Percentiles rank a stretch among this genome's conserved stretches.
Conservation (phyloP, 2,888 invertebrate genomes). For the Brachypalpus laphriformis region DNA sequence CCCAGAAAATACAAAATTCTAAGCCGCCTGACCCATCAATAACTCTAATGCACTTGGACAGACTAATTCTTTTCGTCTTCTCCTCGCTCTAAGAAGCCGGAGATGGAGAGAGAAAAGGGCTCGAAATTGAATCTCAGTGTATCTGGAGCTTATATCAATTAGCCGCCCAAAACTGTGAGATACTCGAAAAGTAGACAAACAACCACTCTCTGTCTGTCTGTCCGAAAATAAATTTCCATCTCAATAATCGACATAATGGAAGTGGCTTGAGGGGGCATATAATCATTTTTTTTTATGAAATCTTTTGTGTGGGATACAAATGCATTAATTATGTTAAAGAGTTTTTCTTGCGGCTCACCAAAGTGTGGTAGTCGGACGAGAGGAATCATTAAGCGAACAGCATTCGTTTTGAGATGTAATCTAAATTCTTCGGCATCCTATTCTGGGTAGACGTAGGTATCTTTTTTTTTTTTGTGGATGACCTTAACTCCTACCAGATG, state of each 20-base stretch:
- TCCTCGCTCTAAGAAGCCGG: neutral
- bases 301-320: constrained; percentile 72
- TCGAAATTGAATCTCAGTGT: constrained; percentile 59
- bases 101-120: constrained; percentile 23
- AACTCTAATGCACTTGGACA: constrained; percentile 67
- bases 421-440: constrained; percentile 14
- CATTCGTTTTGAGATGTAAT: constrained; percentile 35
- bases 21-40: constrained; percentile 70
- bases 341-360: constrained; percentile 42
- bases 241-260: constrained; percentile 71
- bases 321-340: constrained; percentile 73
- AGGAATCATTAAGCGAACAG: constrained; percentile 34
- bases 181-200: constrained; percentile 22
- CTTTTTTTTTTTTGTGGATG: constrained; percentile 33
- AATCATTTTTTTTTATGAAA: constrained; percentile 46
- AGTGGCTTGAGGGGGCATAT: constrained; percentile 64
- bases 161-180: constrained; percentile 62
- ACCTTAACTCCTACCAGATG: constrained; percentile 61
- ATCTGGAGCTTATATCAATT: constrained; percentile 70
- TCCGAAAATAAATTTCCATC: constrained; percentile 58
- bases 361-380: constrained; percentile 47
- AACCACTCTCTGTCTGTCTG: neutral
- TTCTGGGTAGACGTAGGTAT: neutral
- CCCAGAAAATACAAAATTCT: constrained; percentile 22
- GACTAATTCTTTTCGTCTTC: constrained; percentile 33